Evolutionary conservation across 2,797 vertebrate genomes (phyloP).

Genomic region (Morus bassanus): DNA sequence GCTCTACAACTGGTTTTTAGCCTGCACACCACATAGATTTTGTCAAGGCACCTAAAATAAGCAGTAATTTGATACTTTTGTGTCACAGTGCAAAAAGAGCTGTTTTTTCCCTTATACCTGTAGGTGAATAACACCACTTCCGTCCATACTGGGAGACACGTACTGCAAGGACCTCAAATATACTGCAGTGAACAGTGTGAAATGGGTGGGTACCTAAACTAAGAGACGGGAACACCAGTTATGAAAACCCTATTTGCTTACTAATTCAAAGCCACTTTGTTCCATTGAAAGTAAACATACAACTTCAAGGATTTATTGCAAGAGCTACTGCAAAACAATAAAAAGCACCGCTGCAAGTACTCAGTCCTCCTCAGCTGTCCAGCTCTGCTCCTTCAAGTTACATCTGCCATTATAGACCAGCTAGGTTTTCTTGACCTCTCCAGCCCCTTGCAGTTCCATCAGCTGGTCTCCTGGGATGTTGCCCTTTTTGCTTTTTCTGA

Average conservation of each 20-base stretch:
- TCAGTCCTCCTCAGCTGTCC: not conserved
- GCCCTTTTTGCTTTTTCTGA: not conserved
- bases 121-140: not conserved
- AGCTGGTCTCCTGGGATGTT: not conserved
- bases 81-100: not conserved
- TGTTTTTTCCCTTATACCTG: not conserved
- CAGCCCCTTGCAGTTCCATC: conserved; percentile 7
- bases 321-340: not conserved
- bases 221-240: not conserved
- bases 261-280: not conserved
- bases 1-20: not conserved
- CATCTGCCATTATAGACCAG: not conserved
- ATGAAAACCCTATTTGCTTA: not conserved
- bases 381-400: not conserved
- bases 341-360: not conserved
- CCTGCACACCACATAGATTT: not conserved
- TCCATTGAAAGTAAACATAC: not conserved
- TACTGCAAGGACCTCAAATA: not conserved
- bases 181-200: not conserved
- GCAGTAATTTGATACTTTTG: not conserved
- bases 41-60: not conserved
- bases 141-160: not conserved
- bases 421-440: not conserved
- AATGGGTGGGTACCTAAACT: not conserved
- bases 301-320: not conserved